Evolutionary conservation across 2,888 invertebrate genomes (phyloP).

Genomic region (Drosophila testacea): DNA sequence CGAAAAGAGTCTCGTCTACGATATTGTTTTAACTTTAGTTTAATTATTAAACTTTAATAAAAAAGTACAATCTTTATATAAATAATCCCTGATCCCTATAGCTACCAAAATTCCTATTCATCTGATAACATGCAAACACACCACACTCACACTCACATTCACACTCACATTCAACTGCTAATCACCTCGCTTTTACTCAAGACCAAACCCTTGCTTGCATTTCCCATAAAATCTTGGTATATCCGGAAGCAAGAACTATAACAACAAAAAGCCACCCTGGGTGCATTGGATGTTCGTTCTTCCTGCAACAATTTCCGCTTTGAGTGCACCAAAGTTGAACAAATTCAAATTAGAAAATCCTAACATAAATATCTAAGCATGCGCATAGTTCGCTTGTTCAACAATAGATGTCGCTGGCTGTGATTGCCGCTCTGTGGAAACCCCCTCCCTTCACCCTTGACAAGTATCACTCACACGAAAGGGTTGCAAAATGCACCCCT

Average conservation of each 20-base stretch:
- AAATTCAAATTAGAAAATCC: conserved; percentile 79
- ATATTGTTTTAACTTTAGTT: too few species aligned
- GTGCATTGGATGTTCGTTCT: conserved; percentile 63
- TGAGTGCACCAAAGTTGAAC: conserved; percentile 70
- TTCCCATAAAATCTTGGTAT: conserved; percentile 73
- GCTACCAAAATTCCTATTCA: not conserved
- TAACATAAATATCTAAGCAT: conserved; percentile 76
- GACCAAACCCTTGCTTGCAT: conserved; percentile 62
- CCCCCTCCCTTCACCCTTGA: not conserved
- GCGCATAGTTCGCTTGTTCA: conserved; percentile 65
- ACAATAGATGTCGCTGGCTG: conserved; percentile 77
- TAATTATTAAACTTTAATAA: too few species aligned
- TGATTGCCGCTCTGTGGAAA: conserved; percentile 58
- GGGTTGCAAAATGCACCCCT: conserved; percentile 79
- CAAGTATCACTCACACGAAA: conserved; percentile 48
- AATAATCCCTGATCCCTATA: too few species aligned
- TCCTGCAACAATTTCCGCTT: conserved; percentile 77
- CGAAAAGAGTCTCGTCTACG: too few species aligned
- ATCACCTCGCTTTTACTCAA: conserved; percentile 49
- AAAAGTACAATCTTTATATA: too few species aligned
- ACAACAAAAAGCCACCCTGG: conserved; percentile 29
- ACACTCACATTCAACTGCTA: conserved; percentile 33
- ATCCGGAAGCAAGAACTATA: conserved; percentile 55
- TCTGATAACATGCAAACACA: conserved; percentile 13
- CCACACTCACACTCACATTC: conserved; percentile 8